A percentile compares a stretch with the other conserved stretches of the same genome.
phyloP scores from a whole-genome alignment of 2,888 invertebrate genomes.

The Perizoma flavofasciatum region DNA sequence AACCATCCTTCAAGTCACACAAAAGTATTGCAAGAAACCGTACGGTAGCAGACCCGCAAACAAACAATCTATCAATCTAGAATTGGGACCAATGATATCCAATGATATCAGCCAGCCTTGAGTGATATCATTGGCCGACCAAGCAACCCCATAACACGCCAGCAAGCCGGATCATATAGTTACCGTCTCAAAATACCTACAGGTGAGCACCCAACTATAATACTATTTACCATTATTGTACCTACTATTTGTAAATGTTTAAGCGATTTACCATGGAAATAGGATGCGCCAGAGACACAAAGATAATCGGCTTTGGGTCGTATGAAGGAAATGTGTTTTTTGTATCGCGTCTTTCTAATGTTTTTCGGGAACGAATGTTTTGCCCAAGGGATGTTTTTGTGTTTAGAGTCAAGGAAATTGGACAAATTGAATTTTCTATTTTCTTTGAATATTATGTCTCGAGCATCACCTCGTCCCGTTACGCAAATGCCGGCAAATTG shows the following conservation, averaged over 20 bases:
- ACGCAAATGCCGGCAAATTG: constrained; percentile 38
- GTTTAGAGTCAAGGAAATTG: constrained; percentile 54
- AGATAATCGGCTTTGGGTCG: constrained; percentile 57
- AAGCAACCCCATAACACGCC: no score
- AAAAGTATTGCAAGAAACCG: no score
- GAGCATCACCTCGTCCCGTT: constrained; percentile 23
- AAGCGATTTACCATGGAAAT: constrained; percentile 31
- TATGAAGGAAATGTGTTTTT: constrained; percentile 49
- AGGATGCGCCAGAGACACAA: constrained; percentile 41
- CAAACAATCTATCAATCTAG: no score
- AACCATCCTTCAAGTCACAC: no score
- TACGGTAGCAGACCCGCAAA: no score
- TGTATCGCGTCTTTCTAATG: constrained; percentile 54
- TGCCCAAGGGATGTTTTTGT: constrained; percentile 56
- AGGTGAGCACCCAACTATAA: constrained; percentile 11
- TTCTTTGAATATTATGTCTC: constrained; percentile 52
- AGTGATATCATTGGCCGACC: no score
- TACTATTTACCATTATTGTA: constrained; percentile 16
- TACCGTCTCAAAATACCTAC: no score
- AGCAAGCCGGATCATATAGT: no score
- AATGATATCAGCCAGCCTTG: no score
- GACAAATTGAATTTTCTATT: constrained; percentile 59
- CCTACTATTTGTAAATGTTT: constrained; percentile 19
- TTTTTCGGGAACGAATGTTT: constrained; percentile 52
- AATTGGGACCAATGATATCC: no score